Evolutionary conservation across 2,888 invertebrate species (phyloP), one percentile per base, ranked within the genome.

Genomic region (Epinotia ramella): DNA sequence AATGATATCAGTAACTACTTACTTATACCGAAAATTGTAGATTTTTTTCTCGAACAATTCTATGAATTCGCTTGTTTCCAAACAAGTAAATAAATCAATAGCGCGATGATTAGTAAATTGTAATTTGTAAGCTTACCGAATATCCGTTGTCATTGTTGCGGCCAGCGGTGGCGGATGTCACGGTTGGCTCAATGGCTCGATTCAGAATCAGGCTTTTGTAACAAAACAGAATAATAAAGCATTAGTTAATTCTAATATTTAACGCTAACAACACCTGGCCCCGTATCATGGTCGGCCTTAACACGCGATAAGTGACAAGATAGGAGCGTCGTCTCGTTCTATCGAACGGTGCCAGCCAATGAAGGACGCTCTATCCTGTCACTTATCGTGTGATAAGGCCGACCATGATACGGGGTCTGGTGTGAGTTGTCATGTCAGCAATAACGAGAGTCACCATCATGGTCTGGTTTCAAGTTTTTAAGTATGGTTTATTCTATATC

Each of bases 121-220:
- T 70, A 24, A 68, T 60, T 60, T 13, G 57, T 16, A 65, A 24
- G 65, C 65, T 70, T 70, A 65, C 65, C 74, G 70, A 46, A 75
- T 40, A 75, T 75, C 74, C 74, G 57, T 7, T n/a, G 49, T 18
- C 53, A 75, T 65, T 65, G 74, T 75, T 49, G 40, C 13, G 16
- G 24, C 24, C 24, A 24, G 2, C 2, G 24, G 18, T 33, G 12
- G n/a, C 70, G 74, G 74, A 75, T 59, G 56, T 69, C 65, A 75
- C 44, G 74, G 53, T 70, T 18, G 24, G n/a, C 57, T 75, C 70
- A 75, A 70, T 65, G 13, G 64, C 3, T 20, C 49, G 18, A 69
- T 74, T 69, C 40, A 20, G 64, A 66, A 44, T 28, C 56, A 57
- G 64, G 72, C 70, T 65, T 70, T 75, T 75, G 70, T 75, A 75